Conservation (phyloP, 2,113 vertebrate species). For the Dinomys branickii region DNA sequence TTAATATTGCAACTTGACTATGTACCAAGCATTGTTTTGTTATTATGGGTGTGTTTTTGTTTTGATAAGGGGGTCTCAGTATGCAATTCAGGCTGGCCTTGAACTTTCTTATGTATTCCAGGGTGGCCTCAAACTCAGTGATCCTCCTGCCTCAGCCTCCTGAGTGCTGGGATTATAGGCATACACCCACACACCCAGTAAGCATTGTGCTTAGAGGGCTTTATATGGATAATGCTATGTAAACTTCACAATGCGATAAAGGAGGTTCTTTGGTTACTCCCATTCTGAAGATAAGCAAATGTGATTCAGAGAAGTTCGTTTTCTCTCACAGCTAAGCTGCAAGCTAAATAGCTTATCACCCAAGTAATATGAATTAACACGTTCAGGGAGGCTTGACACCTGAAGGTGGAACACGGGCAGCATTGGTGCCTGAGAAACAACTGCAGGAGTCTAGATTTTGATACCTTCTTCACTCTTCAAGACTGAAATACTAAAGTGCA, state of each 20-base stretch:
- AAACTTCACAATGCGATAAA: neutral
- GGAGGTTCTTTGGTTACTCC: neutral
- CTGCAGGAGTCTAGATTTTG: neutral
- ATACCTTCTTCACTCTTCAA: neutral
- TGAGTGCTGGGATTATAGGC: neutral
- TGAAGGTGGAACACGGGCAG: too few relatives aligned
- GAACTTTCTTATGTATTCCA: too few relatives aligned
- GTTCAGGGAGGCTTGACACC: neutral
- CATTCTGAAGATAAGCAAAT: neutral
- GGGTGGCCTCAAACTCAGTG: neutral
- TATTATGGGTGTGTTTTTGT: neutral
- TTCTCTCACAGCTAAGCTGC: neutral
- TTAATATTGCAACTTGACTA: neutral
- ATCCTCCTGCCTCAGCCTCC: neutral
- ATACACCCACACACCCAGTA: neutral
- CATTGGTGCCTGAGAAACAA: neutral
- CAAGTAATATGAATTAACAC: neutral
- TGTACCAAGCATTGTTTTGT: neutral
- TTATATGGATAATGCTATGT: neutral
- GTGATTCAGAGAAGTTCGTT: neutral
- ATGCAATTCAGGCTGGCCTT: too few relatives aligned
- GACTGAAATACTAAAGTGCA: neutral
- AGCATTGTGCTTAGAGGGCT: neutral
- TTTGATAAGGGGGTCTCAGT: too few relatives aligned
- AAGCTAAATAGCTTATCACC: neutral